These are phyloP conservation scores for Schrankia costaestrigalis DNA, from an alignment of 2,888 invertebrate species.

Conservation along the genomic window DNA sequence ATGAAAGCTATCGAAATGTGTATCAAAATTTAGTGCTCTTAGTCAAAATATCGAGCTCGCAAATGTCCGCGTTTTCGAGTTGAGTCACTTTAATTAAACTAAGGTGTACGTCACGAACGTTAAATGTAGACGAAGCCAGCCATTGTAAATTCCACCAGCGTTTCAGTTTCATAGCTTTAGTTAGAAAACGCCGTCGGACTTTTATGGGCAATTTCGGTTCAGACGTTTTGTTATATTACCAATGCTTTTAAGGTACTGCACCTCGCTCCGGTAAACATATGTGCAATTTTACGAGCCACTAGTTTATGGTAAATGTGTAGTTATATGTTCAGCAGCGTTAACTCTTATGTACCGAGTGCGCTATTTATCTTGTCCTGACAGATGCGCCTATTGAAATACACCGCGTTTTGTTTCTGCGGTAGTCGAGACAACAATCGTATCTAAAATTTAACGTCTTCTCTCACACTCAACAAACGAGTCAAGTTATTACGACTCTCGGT, in stretches of 20 bases:
- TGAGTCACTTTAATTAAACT: constrained; percentile 75
- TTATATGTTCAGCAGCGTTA: constrained; percentile 59
- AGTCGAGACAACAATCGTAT: constrained; percentile 7
- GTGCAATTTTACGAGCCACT: constrained; percentile 71
- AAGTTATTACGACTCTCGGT: constrained; percentile 20
- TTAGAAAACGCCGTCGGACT: constrained; percentile 78
- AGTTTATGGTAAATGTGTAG: constrained; percentile 72
- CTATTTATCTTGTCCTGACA: constrained; percentile 39
- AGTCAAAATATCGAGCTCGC: constrained; percentile 28
- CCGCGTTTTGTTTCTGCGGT: constrained; percentile 21
- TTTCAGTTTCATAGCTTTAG: constrained; percentile 80
- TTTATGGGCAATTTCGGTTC: constrained; percentile 82
- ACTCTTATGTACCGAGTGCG: constrained; percentile 40
- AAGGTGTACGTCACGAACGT: constrained; percentile 73
- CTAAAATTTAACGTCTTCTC: constrained; percentile 18
- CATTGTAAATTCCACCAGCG: constrained; percentile 77
- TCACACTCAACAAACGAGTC: constrained; percentile 9
- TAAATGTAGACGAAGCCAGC: constrained; percentile 73
- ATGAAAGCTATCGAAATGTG: constrained; percentile 4
- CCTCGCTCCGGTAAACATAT: constrained; percentile 76
- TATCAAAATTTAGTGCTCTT: constrained; percentile 13
- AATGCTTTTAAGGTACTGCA: constrained; percentile 81
- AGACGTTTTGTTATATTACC: constrained; percentile 81
- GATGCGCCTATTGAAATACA: constrained; percentile 44
- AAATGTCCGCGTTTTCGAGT: constrained; percentile 36